Conservation (phyloP, 2,113 vertebrate genomes). For the Amazona vittata region DNA sequence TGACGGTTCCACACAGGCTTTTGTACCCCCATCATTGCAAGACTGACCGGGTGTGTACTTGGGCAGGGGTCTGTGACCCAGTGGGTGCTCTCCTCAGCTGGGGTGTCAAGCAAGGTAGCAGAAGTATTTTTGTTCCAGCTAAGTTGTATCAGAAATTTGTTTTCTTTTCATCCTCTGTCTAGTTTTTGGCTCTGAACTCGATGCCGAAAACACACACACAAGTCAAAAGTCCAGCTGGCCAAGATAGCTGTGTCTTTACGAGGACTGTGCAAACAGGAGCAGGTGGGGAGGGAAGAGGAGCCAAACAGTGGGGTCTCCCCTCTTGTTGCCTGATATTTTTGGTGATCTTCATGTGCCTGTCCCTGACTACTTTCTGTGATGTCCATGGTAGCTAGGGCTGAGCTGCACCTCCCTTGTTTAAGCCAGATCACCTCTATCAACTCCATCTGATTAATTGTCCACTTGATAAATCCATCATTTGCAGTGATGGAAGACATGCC, state of each 20-base stretch:
- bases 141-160: neutral
- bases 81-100: neutral
- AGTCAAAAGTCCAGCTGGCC: neutral
- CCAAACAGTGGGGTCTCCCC: neutral
- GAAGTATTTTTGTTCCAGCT: neutral
- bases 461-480: neutral
- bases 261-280: neutral
- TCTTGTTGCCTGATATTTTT: neutral
- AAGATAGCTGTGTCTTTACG: neutral
- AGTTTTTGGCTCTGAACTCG: neutral
- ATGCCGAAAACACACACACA: neutral
- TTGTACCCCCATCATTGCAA: neutral
- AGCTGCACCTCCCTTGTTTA: neutral
- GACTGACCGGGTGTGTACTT: neutral
- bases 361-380: neutral
- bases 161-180: slow-evolving; percentile 22
- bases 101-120: neutral
- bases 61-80: neutral
- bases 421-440: neutral
- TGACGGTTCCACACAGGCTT: neutral
- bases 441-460: neutral
- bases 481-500: neutral
- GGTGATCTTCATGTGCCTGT: neutral
- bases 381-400: neutral
- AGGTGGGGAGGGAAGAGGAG: neutral